Evolutionary conservation across 2,113 vertebrate species (phyloP).

Genomic region (Corythoichthys haematopterus): DNA sequence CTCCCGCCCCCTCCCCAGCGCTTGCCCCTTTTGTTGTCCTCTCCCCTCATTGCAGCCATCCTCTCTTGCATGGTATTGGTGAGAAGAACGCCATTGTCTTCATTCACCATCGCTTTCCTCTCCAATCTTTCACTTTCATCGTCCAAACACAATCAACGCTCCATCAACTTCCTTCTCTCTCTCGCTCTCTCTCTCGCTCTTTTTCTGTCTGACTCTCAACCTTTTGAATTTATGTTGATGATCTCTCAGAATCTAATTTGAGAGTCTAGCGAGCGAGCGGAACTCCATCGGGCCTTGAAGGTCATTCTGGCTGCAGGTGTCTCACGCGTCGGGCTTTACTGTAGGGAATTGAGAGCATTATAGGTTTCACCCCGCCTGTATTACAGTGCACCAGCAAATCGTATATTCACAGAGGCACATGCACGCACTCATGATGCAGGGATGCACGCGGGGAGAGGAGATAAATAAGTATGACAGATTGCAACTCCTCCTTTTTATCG

Average conservation of each 20-base stretch:
- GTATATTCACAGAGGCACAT: slow-evolving; percentile 13
- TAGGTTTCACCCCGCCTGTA: background rate
- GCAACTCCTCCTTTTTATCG: slow-evolving; percentile 44
- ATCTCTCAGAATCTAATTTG: slow-evolving; percentile 60
- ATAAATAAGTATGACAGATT: slow-evolving; percentile 61
- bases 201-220: slow-evolving; percentile 25
- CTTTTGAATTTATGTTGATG: slow-evolving; percentile 63
- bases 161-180: slow-evolving; percentile 24
- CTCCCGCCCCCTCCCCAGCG: slow-evolving; percentile 13
- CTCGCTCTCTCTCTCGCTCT: background rate
- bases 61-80: slow-evolving; percentile 13
- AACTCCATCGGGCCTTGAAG: slow-evolving; percentile 55
- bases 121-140: slow-evolving; percentile 16
- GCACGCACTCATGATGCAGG: slow-evolving; percentile 22
- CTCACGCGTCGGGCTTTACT: slow-evolving; percentile 28
- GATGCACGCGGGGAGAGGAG: slow-evolving; percentile 19
- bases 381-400: slow-evolving; percentile 10
- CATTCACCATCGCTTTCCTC: slow-evolving; percentile 32
- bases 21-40: slow-evolving; percentile 1
- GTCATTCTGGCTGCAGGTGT: slow-evolving; percentile 55
- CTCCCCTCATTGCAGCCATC: slow-evolving; percentile 6
- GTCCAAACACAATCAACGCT: slow-evolving; percentile 37
- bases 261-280: slow-evolving; percentile 29
- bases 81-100: slow-evolving; percentile 33
- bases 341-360: slow-evolving; percentile 15